Percentiles rank a stretch among this genome's conserved stretches.
Evolutionary conservation across 2,888 invertebrate species (phyloP).

Genomic region (Pyrrhopygopsis socrates): DNA sequence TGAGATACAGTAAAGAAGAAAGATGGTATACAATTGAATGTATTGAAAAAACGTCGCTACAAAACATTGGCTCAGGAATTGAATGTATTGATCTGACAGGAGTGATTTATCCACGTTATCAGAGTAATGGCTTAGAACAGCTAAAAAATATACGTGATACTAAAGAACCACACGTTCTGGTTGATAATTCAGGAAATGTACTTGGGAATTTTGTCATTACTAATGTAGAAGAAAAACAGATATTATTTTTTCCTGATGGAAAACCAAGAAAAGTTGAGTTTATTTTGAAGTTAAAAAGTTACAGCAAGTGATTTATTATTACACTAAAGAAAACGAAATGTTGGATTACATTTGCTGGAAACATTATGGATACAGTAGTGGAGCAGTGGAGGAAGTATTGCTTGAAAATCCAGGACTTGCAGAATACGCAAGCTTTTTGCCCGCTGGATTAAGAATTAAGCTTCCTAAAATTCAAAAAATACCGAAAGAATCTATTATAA

Average conservation of each 20-base stretch:
- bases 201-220: conserved; percentile 10
- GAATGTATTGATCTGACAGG: conserved; percentile 29
- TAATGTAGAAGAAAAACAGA: conserved; percentile 17
- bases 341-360: conserved; percentile 15
- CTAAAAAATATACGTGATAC: conserved; percentile 29
- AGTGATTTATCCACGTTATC: conserved; percentile 29
- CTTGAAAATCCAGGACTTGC: conserved; percentile 17
- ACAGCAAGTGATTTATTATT: neutral
- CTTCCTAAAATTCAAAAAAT: conserved; percentile 9
- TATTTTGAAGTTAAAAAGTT: conserved; percentile 9
- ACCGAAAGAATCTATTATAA: neutral
- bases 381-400: conserved; percentile 22
- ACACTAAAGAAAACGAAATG: conserved; percentile 20
- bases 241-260: conserved; percentile 9
- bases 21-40: conserved; percentile 28
- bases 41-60: conserved; percentile 35
- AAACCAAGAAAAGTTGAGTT: conserved; percentile 18
- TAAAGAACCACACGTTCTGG: conserved; percentile 19
- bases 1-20: conserved; percentile 23
- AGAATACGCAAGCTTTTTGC: conserved; percentile 13
- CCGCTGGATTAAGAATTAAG: conserved; percentile 9
- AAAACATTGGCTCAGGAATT: conserved; percentile 29
- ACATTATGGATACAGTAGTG: conserved; percentile 20
- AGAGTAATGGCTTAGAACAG: conserved; percentile 25
- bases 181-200: conserved; percentile 21